Evolutionary conservation across 2,888 invertebrate genomes (phyloP), one percentile per base, ranked within the genome.

Genomic region (Drosophila yooni): DNA sequence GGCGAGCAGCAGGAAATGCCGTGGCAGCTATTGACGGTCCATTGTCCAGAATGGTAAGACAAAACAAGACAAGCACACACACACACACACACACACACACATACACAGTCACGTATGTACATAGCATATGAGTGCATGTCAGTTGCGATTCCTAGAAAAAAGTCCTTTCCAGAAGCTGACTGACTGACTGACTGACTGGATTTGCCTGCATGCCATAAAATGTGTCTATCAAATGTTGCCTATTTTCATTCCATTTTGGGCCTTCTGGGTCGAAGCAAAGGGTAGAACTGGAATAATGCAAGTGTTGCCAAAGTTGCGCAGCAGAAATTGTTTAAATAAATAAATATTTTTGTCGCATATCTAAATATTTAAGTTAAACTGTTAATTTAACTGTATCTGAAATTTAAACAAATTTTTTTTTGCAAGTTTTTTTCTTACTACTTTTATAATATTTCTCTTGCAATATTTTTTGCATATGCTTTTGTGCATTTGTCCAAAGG

Each of bases 211-310:
- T 82, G 82, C 78, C 78, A 89, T 90, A 80, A 87, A 90, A 89
- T 87, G 75, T 87, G 89, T 89, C 90, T 64, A 84, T 87, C 89
- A 87, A 85, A 84, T 79, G 84, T 75, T 77, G 68, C 68, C 66
- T 67, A 67, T 61, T 60, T 68, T 29, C 56, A 70, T 85, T 88
- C 67, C 62, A 38, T 50, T 53, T 62, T 61, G 53, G 81, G 65
- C 60, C 38, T 52, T 58, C 58, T 73, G 43, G 33, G n/a, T 65
- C 52, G 18, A 50, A 29, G 57, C 38, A 29, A 36, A 60, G 54
- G 51, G 40, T 64, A 74, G 40, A 31, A 48, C 15, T 40, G 69
- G 38, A 58, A 56, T 36, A 60, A 31, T 46, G 21, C 18, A 64
- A 21, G 54, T 18, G 21, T 25, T 34, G 70, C 68, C 7, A 18